phyloP scores from a whole-genome alignment of 2,888 invertebrate species.

The Harpagoxenus sublaevis region DNA sequence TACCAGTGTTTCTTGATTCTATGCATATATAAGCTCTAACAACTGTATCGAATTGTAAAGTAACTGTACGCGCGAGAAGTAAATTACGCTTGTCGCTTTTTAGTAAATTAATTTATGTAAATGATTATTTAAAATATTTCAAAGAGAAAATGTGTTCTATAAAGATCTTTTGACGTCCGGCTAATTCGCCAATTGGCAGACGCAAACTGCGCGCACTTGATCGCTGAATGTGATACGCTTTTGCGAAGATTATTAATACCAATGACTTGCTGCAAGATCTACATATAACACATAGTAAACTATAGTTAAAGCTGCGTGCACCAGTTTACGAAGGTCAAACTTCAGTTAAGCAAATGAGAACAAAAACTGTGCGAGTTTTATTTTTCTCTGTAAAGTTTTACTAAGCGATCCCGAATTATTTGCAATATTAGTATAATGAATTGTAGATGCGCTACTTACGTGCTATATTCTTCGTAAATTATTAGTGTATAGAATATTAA shows the following conservation, averaged over 20 bases:
- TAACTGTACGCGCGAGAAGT: background rate
- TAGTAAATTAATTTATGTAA: background rate
- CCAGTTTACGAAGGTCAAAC: background rate
- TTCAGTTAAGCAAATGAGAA: background rate
- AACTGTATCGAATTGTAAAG: background rate
- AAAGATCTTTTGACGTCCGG: background rate
- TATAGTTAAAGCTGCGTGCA: background rate
- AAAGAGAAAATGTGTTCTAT: background rate
- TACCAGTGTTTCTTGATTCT: background rate
- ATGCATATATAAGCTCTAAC: background rate
- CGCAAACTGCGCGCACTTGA: background rate
- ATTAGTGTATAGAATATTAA: too few species aligned
- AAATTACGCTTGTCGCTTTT: background rate
- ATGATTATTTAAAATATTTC: background rate
- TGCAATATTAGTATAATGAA: too few species aligned
- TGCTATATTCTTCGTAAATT: too few species aligned
- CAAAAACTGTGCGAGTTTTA: background rate
- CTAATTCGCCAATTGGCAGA: background rate
- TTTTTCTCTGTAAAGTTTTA: background rate
- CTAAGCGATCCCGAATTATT: too few species aligned
- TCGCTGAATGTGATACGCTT: background rate
- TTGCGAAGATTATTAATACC: constrained; percentile 5
- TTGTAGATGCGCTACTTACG: too few species aligned
- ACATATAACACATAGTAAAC: background rate
- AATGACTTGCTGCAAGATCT: background rate